These are phyloP conservation scores for Papilio helenus DNA, from an alignment of 1,140 invertebrate species.

Conservation along the genomic window DNA sequence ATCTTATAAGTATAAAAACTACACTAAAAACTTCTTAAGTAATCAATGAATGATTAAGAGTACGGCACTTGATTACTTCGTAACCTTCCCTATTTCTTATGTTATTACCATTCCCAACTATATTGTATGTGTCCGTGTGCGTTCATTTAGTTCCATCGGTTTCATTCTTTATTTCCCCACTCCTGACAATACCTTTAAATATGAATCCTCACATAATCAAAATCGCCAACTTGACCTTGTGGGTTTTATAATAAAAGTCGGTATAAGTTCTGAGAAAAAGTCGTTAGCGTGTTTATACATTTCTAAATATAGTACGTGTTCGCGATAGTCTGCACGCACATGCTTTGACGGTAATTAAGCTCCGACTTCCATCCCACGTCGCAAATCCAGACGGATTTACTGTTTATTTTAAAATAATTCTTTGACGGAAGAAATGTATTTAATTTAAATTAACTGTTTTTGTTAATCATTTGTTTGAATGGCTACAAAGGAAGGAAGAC, in stretches of 20 bases:
- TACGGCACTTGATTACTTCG: no score
- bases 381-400: constrained; percentile 16
- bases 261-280: constrained; percentile 31
- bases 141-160: neutral
- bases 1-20: no score
- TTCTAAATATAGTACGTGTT: constrained; percentile 38
- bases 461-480: neutral
- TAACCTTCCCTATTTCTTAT: no score
- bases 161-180: neutral
- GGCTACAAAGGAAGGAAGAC: no score
- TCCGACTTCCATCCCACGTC: constrained; percentile 4
- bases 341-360: constrained; percentile 36
- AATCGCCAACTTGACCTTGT: constrained; percentile 31
- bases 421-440: neutral
- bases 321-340: constrained; percentile 23
- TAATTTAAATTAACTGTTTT: neutral
- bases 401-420: constrained; percentile 16
- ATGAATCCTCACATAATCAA: neutral
- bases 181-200: neutral
- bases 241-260: neutral
- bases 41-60: no score
- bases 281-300: constrained; percentile 34
- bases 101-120: no score
- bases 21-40: no score
- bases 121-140: no score